Conservation (phyloP, 2,888 invertebrate species). For the Cheilosia vulpina region DNA sequence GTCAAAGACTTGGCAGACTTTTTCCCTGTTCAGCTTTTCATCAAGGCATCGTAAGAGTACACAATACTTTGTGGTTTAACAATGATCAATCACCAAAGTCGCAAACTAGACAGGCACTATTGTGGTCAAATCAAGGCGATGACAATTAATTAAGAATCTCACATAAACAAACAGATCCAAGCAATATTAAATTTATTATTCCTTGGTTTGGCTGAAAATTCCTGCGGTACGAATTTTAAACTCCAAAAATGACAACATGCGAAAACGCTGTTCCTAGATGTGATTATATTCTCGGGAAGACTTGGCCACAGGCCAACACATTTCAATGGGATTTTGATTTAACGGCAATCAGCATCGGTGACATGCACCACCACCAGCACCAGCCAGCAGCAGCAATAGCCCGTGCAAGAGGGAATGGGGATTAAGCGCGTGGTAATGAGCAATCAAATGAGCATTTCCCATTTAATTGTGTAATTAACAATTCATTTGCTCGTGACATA, state of each 20-base stretch:
- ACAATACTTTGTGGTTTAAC: constrained; percentile 33
- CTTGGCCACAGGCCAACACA: constrained; percentile 65
- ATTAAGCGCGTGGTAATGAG: constrained; percentile 64
- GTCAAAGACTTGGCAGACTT: constrained; percentile 56
- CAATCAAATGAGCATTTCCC: constrained; percentile 74
- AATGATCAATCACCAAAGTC: constrained; percentile 64
- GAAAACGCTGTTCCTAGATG: constrained; percentile 39
- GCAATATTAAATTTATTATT: constrained; percentile 29
- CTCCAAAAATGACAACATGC: constrained; percentile 30
- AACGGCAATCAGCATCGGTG: constrained; percentile 69
- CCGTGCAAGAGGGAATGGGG: constrained; percentile 41
- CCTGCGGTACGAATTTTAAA: constrained; percentile 11
- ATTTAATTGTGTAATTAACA: constrained; percentile 75
- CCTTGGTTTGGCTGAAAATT: constrained; percentile 19
- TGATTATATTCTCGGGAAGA: constrained; percentile 56
- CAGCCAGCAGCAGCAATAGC: constrained; percentile 10
- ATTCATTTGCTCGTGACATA: constrained; percentile 75
- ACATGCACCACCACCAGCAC: constrained; percentile 35
- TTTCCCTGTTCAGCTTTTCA: constrained; percentile 61
- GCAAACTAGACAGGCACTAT: constrained; percentile 51
- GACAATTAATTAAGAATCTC: constrained; percentile 70
- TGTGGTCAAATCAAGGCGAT: constrained; percentile 67
- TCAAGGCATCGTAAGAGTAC: constrained; percentile 41
- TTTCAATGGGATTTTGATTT: constrained; percentile 72
- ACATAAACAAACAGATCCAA: constrained; percentile 11